A percentile compares a stretch with the other conserved stretches of the same genome.
Evolutionary conservation across 2,888 invertebrate genomes (phyloP).

Genomic region (Pogonocherus hispidulus): DNA sequence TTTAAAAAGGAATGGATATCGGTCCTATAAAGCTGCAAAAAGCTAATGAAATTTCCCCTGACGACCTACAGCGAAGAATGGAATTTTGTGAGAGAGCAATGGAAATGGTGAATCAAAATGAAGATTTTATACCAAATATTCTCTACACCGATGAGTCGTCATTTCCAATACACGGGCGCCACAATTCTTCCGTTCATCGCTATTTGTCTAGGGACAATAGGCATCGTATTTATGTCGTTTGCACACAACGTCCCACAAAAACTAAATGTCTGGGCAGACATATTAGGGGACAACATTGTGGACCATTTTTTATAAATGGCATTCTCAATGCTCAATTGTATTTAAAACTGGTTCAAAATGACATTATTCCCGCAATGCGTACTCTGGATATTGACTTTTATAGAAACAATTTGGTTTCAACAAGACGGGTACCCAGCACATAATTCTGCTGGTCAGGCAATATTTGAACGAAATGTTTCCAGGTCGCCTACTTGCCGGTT

Average conservation of each 20-base stretch:
- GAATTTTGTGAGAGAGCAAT: background rate
- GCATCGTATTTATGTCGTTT: background rate
- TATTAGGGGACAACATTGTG: conserved; percentile 17
- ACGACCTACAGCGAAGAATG: background rate
- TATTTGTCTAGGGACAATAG: background rate
- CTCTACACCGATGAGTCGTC: conserved; percentile 15
- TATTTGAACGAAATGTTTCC: background rate
- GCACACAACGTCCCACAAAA: background rate
- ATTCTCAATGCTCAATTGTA: conserved; percentile 4
- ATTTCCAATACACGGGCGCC: conserved; percentile 4
- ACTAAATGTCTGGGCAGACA: conserved; percentile 14
- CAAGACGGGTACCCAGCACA: conserved; percentile 12
- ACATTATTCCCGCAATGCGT: background rate
- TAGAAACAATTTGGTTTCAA: conserved; percentile 5
- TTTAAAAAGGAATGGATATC: background rate
- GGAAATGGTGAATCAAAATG: background rate
- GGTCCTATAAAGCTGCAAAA: background rate
- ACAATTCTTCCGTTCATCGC: background rate
- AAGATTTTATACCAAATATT: conserved; percentile 12
- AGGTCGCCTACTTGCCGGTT: too few species aligned
- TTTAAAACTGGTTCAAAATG: conserved; percentile 11
- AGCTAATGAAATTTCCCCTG: background rate
- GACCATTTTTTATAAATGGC: conserved; percentile 21
- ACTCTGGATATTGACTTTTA: background rate
- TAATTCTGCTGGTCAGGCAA: background rate